Percentiles rank a stretch among this genome's conserved stretches.
Conservation (phyloP, 92 coral and sea anemone genomes). For the Chrysogorgia sp. region DNA sequence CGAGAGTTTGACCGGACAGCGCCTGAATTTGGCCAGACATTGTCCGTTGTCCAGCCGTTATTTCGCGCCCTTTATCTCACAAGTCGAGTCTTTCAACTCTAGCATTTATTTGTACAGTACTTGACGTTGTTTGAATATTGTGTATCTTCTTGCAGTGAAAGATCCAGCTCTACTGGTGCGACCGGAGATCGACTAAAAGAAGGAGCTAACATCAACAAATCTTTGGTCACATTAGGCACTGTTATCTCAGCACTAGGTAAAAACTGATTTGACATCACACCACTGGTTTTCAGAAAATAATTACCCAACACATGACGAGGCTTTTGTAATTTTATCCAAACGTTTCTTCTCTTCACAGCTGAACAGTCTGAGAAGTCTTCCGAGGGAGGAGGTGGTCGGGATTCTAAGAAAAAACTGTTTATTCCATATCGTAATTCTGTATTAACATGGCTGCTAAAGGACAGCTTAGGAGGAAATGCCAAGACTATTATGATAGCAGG, state of each 20-base stretch:
- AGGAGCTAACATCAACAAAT: constrained; percentile 96
- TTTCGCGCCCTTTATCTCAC: too few relatives aligned
- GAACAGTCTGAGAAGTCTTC: constrained; percentile 64
- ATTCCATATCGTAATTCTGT: constrained; percentile 98
- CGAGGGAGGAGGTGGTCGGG: constrained; percentile 65
- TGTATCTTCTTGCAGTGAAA: constrained; percentile 64
- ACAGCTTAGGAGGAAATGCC: constrained; percentile 98
- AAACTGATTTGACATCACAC: background rate
- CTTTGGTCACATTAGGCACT: constrained; percentile 94
- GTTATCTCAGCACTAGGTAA: constrained; percentile 91
- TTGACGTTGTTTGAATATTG: too few relatives aligned
- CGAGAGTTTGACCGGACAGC: too few relatives aligned
- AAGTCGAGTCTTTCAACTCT: too few relatives aligned
- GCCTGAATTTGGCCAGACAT: too few relatives aligned
- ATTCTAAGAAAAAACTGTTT: constrained; percentile 87
- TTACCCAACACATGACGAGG: background rate
- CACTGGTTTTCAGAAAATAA: background rate
- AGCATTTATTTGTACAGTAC: too few relatives aligned
- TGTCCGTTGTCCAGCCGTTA: too few relatives aligned
- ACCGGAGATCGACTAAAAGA: constrained; percentile 93
- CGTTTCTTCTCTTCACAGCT: constrained; percentile 41
- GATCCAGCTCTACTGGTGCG: constrained; percentile 97
- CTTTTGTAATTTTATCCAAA: background rate
- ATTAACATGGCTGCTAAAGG: constrained; percentile 92
- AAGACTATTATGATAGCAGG: constrained; percentile 99